Percentiles rank a stretch among this genome's conserved stretches.
These are phyloP conservation scores for Sphyrna mokarran DNA, from an alignment of 2,113 vertebrate species.

Conservation along the genomic window DNA sequence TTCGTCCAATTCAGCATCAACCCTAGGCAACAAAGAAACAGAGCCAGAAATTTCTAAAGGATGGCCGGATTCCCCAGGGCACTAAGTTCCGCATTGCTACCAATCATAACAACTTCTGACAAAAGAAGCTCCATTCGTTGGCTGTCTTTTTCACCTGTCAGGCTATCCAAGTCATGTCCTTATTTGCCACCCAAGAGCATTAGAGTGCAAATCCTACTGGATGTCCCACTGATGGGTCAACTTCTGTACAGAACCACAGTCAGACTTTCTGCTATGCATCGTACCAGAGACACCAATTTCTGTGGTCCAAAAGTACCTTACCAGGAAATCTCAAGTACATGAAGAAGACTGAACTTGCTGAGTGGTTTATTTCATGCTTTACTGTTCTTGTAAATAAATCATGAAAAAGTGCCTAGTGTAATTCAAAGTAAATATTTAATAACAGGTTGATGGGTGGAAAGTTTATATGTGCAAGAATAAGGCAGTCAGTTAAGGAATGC, in stretches of 20 bases:
- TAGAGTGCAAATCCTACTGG: neutral
- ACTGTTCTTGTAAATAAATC: neutral
- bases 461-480: neutral
- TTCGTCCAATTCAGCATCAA: too few relatives aligned
- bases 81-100: neutral
- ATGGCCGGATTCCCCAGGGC: neutral
- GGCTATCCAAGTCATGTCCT: neutral
- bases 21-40: too few relatives aligned
- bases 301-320: too few relatives aligned
- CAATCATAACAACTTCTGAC: neutral
- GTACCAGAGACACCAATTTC: too few relatives aligned
- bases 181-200: neutral
- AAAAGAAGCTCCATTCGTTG: neutral
- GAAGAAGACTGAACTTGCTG: too few relatives aligned
- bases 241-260: neutral
- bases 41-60: too few relatives aligned
- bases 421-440: neutral
- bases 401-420: neutral
- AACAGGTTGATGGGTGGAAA: neutral
- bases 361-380: neutral
- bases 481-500: neutral
- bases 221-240: neutral
- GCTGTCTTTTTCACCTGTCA: neutral
- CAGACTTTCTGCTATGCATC: too few relatives aligned
- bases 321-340: too few relatives aligned